Evolutionary conservation across 2,797 vertebrate genomes (phyloP), one percentile per base, ranked within the genome.

Genomic region (Eleutherodactylus coqui): DNA sequence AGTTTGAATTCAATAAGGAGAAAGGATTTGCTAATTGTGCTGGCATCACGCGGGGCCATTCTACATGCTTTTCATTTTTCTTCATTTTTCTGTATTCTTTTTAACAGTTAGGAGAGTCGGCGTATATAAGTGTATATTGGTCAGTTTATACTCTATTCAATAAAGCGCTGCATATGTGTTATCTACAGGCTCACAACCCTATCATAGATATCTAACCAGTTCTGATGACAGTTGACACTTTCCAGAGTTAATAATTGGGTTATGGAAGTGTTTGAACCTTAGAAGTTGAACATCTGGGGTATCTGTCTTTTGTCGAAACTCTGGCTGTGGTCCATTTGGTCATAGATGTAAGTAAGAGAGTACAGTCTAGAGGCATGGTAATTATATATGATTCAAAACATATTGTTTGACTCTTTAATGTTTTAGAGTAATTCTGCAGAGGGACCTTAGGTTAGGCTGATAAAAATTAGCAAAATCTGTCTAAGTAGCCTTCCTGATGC

Each of bases 11-110:
- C 38, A 79, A 72, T 87, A 79, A 55, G 86, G 11, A 21, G 51
- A 82, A 84, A 78, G 45, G 67, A 41, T 47, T 87, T 75, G 75
- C 49, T 79, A 87, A 83, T 82, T 87, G 49, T 78, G 13, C 38
- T n/a, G 75, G 29, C 70, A 27, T 34, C 85, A 76, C 53, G 75
- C 75, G 51, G 81, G 51, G 81, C 62, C 72, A 83, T 83, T 83
- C 32, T 60, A 43, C 11, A 38, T n/a, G 21, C 5, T 76, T 45
- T 47, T 27, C 7, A 49, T 16, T 32, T 77, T 29, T 1, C 45
- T 19, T 51, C 16, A 0, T 47, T 3, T 75, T 58, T 27, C 14
- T 55, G 2, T 32, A 16, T 38, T 49, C 9, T 55, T 78, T 55
- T n/a, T 38, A 14, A 13, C 51, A 53, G 11, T 73, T 67, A 36